phyloP scores from a whole-genome alignment of 1,140 invertebrate genomes.

The Drosophila ironensis region DNA sequence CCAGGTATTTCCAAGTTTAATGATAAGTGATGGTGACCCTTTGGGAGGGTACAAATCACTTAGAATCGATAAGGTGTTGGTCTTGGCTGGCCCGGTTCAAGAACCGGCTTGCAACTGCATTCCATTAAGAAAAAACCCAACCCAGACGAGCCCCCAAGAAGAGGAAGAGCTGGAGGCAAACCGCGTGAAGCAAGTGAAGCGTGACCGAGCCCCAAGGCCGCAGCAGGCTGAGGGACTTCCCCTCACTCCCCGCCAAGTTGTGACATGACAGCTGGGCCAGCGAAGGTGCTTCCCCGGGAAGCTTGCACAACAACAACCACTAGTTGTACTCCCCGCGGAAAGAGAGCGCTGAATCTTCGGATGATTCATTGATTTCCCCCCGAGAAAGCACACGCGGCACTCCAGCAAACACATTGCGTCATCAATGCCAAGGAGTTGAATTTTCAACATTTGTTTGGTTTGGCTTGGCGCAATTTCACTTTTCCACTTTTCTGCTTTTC shows the following conservation, averaged over 20 bases:
- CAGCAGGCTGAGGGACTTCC: no score
- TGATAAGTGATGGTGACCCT: no score
- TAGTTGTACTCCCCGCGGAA: slow-evolving; percentile 10
- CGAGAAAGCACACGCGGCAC: slow-evolving; percentile 71
- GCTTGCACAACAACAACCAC: no score
- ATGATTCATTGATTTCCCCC: slow-evolving; percentile 49
- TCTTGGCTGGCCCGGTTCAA: slow-evolving; percentile 26
- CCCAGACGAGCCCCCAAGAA: slow-evolving; percentile 58
- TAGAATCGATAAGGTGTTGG: background rate
- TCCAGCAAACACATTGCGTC: slow-evolving; percentile 56
- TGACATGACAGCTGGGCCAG: no score
- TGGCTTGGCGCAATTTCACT: slow-evolving; percentile 40
- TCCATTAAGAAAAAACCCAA: slow-evolving; percentile 29
- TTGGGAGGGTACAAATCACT: slow-evolving; percentile 1
- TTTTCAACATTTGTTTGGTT: slow-evolving; percentile 37
- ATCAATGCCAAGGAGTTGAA: slow-evolving; percentile 46
- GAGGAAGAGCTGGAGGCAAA: slow-evolving; percentile 23
- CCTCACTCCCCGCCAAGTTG: no score
- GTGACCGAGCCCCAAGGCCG: background rate
- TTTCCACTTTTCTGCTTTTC: slow-evolving; percentile 39
- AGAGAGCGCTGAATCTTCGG: no score
- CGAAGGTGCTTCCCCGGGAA: no score
- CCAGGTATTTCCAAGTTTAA: background rate
- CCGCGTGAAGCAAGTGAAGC: slow-evolving; percentile 12
- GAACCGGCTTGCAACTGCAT: slow-evolving; percentile 48